Conservation (phyloP, 2,888 invertebrate species). For the Hipparchia semele region DNA sequence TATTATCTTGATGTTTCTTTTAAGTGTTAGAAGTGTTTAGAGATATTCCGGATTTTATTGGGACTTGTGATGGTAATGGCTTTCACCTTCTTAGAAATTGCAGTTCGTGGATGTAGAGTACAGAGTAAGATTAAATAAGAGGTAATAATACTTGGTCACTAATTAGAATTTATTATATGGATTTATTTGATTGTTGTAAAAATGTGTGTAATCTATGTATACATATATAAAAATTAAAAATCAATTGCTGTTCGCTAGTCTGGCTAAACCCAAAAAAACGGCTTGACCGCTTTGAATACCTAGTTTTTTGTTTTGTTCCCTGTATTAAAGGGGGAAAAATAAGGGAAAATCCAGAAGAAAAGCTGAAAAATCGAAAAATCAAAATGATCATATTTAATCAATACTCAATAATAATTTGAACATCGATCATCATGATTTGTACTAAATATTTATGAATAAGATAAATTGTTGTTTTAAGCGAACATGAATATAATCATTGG, state of each 20-base stretch:
- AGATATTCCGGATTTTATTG: slow-evolving; percentile 46
- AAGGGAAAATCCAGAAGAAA: too few species aligned
- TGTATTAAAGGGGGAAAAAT: too few species aligned
- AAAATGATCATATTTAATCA: neutral
- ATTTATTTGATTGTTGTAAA: too few species aligned
- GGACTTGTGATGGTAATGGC: neutral
- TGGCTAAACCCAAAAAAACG: too few species aligned
- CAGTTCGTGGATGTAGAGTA: neutral
- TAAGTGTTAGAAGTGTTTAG: slow-evolving; percentile 47
- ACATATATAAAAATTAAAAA: too few species aligned
- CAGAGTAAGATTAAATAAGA: neutral
- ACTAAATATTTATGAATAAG: neutral
- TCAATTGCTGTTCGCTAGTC: too few species aligned
- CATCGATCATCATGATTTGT: neutral
- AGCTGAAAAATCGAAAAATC: too few species aligned
- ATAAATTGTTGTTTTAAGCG: slow-evolving; percentile 13
- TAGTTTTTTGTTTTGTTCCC: too few species aligned
- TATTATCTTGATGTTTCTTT: slow-evolving; percentile 43
- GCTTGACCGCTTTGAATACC: too few species aligned
- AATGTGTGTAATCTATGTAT: too few species aligned
- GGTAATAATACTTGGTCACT: neutral
- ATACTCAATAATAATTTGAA: neutral
- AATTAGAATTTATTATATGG: too few species aligned
- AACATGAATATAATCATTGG: slow-evolving; percentile 22
- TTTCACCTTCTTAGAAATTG: slow-evolving; percentile 7